Evolutionary conservation across 2,888 invertebrate genomes (phyloP).

Genomic region (Pachymerium ferrugineum): DNA sequence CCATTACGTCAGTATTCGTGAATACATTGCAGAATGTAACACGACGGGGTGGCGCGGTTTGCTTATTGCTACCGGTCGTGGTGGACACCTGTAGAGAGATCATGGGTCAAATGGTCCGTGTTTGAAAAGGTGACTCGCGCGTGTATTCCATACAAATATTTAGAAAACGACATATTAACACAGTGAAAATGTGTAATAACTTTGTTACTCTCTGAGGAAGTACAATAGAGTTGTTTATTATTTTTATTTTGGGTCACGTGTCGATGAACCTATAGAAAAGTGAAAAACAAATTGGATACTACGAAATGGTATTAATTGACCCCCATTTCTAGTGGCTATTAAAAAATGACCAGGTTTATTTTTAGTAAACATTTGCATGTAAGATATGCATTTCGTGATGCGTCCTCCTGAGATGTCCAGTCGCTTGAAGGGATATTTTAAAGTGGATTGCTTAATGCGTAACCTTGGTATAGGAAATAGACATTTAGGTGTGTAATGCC

Average conservation of each 20-base stretch:
- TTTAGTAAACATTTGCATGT: background rate
- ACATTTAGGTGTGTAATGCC: background rate
- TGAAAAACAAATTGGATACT: too few species aligned
- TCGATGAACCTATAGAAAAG: too few species aligned
- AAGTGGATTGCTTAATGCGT: background rate
- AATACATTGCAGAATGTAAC: too few species aligned
- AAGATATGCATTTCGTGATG: background rate
- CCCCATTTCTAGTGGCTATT: too few species aligned
- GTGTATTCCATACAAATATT: background rate
- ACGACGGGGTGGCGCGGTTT: too few species aligned
- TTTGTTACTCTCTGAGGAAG: too few species aligned
- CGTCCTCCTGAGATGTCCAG: background rate
- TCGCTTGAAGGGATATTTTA: background rate
- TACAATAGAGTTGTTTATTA: too few species aligned
- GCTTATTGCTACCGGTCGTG: background rate
- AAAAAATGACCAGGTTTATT: background rate
- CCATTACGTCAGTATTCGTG: too few species aligned
- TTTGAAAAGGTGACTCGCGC: background rate
- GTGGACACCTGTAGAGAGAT: background rate
- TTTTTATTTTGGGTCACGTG: too few species aligned
- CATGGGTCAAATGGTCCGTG: background rate
- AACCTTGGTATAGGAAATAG: background rate
- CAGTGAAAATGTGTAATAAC: background rate
- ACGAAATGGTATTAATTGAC: too few species aligned
- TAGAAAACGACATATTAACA: background rate